Conservation (phyloP, 2,888 invertebrate species). For the Eristalis tenax region DNA sequence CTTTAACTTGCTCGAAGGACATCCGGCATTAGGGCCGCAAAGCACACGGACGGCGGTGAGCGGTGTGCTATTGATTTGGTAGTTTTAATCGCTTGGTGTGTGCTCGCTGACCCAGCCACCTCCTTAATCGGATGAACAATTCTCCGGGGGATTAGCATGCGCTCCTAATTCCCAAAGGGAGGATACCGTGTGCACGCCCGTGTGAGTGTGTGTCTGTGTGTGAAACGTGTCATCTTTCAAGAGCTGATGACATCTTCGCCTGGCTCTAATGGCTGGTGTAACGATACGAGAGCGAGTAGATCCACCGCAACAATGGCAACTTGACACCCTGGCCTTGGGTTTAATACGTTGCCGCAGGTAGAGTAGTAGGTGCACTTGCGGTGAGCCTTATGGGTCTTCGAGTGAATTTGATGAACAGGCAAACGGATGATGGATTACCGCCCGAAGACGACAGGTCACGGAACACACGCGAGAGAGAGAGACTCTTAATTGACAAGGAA, state of each 20-base stretch:
- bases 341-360: conserved; percentile 19
- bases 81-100: conserved; percentile 1
- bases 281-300: neutral
- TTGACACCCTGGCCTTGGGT: conserved; percentile 56
- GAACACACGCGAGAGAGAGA: neutral
- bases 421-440: neutral
- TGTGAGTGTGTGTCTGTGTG: neutral
- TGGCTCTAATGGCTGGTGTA: conserved; percentile 4
- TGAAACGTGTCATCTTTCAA: conserved; percentile 44
- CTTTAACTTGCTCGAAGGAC: conserved; percentile 39
- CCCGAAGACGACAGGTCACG: neutral
- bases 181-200: neutral
- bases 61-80: conserved; percentile 20
- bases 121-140: conserved; percentile 50
- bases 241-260: conserved; percentile 26
- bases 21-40: conserved; percentile 37
- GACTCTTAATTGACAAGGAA: neutral
- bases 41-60: neutral
- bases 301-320: conserved; percentile 31
- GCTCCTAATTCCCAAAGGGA: conserved; percentile 25
- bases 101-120: conserved; percentile 25
- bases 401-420: neutral
- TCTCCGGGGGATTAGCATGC: conserved; percentile 24
- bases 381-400: neutral
- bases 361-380: neutral